phyloP scores from a whole-genome alignment of 2,797 vertebrate species.

The Lateolabrax maculatus region DNA sequence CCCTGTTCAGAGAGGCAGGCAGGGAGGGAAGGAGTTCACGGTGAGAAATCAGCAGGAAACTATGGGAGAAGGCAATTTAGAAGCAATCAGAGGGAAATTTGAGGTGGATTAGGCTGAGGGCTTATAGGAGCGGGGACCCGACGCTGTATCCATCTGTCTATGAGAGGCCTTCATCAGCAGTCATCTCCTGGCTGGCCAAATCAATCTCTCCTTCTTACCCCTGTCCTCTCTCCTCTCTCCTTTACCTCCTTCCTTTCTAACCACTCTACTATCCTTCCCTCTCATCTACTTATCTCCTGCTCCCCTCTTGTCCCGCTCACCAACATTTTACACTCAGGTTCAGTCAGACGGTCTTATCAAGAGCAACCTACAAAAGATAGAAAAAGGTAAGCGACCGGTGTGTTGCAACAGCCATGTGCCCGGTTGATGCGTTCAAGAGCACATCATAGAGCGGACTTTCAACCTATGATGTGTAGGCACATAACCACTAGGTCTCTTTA shows the following conservation, averaged over 20 bases:
- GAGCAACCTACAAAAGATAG: constrained; percentile 35
- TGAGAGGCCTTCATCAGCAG: constrained; percentile 85
- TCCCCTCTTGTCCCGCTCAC: constrained; percentile 58
- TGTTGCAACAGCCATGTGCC: constrained; percentile 46
- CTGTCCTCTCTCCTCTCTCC: constrained; percentile 63
- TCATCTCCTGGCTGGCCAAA: constrained; percentile 82
- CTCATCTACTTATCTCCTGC: constrained; percentile 57
- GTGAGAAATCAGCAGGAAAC: constrained; percentile 84
- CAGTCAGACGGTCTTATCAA: constrained; percentile 54
- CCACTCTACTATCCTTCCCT: constrained; percentile 47
- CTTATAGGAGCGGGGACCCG: constrained; percentile 78
- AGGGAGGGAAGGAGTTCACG: constrained; percentile 66
- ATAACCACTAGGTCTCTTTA: constrained; percentile 37
- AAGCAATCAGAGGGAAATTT: constrained; percentile 88
- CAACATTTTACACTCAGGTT: constrained; percentile 68
- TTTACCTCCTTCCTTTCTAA: constrained; percentile 60
- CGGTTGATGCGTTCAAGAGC: constrained; percentile 25
- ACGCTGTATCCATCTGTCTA: constrained; percentile 83
- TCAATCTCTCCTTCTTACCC: constrained; percentile 78
- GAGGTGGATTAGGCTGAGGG: constrained; percentile 84
- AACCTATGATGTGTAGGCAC: constrained; percentile 27
- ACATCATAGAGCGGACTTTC: constrained; percentile 39
- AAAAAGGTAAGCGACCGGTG: constrained; percentile 30
- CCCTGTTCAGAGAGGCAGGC: constrained; percentile 58
- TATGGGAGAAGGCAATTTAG: constrained; percentile 87